Conservation (phyloP, 2,888 invertebrate genomes). For the Stenodema calcarata region DNA sequence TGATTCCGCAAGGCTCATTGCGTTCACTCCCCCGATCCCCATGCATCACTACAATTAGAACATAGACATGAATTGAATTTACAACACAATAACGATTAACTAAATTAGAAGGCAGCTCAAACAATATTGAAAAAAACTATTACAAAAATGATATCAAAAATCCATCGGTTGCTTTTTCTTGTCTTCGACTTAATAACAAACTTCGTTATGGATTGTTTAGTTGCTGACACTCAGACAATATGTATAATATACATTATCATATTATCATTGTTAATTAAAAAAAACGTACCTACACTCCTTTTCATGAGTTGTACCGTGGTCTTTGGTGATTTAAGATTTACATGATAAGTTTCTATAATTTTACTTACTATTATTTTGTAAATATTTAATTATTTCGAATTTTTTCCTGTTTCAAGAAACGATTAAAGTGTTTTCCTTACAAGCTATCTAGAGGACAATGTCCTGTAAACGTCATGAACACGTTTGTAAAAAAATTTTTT, state of each 20-base stretch:
- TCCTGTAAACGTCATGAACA: too few species aligned
- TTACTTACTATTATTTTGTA: not conserved
- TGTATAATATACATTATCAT: too few species aligned
- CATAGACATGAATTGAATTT: not conserved
- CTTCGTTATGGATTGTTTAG: not conserved
- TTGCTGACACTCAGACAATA: not conserved
- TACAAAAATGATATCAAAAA: not conserved
- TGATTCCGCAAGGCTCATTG: not conserved
- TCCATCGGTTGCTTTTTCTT: not conserved
- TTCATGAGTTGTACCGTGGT: not conserved
- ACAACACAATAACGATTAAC: not conserved
- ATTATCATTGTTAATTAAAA: not conserved
- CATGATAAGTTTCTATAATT: not conserved
- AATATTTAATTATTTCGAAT: not conserved
- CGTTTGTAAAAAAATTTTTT: not conserved
- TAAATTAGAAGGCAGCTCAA: conserved; percentile 6
- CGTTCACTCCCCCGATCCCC: not conserved
- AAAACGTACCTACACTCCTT: not conserved
- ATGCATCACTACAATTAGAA: conserved; percentile 26
- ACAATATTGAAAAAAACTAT: not conserved
- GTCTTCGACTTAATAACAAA: not conserved
- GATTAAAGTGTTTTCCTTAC: not conserved
- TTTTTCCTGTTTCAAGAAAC: not conserved
- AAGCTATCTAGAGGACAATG: not conserved
- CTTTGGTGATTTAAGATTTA: not conserved